phyloP scores from a whole-genome alignment of 2,888 invertebrate species.

The Trissolcus japonicus region DNA sequence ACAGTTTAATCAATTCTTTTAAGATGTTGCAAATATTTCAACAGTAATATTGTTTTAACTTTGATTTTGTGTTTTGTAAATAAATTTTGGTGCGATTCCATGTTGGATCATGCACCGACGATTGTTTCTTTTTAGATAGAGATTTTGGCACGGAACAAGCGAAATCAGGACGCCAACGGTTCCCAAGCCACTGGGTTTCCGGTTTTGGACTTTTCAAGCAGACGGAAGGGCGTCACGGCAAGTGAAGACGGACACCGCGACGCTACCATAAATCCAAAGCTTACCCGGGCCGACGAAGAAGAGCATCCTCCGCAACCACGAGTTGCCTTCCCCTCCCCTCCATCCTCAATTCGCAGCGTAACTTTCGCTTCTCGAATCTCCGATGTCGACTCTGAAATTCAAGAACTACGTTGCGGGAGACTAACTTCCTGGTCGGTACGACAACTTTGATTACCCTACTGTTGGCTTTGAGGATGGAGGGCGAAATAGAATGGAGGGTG shows the following conservation, averaged over 20 bases:
- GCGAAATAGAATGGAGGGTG: conserved; percentile 54
- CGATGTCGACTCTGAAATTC: conserved; percentile 57
- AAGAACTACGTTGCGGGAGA: conserved; percentile 67
- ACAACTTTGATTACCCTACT: conserved; percentile 71
- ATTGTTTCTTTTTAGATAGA: conserved; percentile 44
- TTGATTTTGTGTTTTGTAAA: too few species aligned
- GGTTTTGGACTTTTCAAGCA: conserved; percentile 61
- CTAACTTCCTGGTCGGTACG: conserved; percentile 70
- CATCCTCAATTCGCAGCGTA: conserved; percentile 45
- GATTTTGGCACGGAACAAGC: conserved; percentile 50
- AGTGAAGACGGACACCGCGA: conserved; percentile 77
- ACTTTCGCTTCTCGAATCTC: conserved; percentile 58
- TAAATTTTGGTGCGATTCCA: too few species aligned
- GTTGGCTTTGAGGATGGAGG: conserved; percentile 49
- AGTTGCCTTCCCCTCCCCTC: conserved; percentile 49
- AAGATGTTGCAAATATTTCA: too few species aligned
- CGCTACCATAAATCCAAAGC: conserved; percentile 74
- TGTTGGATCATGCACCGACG: conserved; percentile 24
- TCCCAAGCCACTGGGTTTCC: conserved; percentile 60
- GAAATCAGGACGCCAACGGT: conserved; percentile 56
- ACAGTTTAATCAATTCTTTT: too few species aligned
- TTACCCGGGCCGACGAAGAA: conserved; percentile 72
- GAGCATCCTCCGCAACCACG: conserved; percentile 66
- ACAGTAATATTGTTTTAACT: too few species aligned
- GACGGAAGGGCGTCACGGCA: conserved; percentile 75